Base-by-base conservation (phyloP, 2,888 invertebrate species). In the Caenorhabditis wallacei region DNA sequence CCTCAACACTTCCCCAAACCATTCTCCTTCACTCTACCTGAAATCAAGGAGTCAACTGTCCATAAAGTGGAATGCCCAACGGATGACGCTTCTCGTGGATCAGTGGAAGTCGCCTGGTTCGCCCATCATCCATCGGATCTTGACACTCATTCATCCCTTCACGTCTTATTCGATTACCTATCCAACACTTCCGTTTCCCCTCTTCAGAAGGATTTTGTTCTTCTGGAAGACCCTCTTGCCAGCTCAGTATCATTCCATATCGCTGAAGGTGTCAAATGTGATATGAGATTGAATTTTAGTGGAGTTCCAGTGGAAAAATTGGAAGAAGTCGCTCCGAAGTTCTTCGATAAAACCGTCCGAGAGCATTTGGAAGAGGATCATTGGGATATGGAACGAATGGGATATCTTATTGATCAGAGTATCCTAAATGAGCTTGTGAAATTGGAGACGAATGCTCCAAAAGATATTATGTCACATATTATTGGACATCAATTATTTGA, bases 171-270 rank as follows among this genome's bases (percentile, higher is more conserved):
- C 80, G 89, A 87, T 69, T 89, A 88, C 56, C 93, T 97, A 74
- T 95, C 95, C 13, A 95, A 96, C 89, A 95, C 95, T n/a, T 95
- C 96, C 10, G 95, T 96, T 18, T 95, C 96, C 84, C 96, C 96
- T 13, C 93, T 97, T 69, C 95, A 96, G 91, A 94, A 86, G 37
- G 88, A 89, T 16, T 90, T 91, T 46, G 87, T 91, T 8, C 87
- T 89, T 24, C 66, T 87, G 4, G 88, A 85, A 26, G 90, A 91
- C 18, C 91, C 91, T 0, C 85, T 89, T 1, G 88, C 88, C 46
- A 85, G 84, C 54, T 70, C 66, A 20, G 87, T 75, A 10, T 46
- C 81, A 37, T 86, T 86, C 78, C 76, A 84, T 40, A 63, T 84
- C 22, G 76, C 71, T 30, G 87, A 87, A 66, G 84, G 80, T 48